Percentiles rank a stretch among this genome's conserved stretches.
Evolutionary conservation across 2,797 vertebrate species (phyloP).

Genomic region (Monodelphis domestica): DNA sequence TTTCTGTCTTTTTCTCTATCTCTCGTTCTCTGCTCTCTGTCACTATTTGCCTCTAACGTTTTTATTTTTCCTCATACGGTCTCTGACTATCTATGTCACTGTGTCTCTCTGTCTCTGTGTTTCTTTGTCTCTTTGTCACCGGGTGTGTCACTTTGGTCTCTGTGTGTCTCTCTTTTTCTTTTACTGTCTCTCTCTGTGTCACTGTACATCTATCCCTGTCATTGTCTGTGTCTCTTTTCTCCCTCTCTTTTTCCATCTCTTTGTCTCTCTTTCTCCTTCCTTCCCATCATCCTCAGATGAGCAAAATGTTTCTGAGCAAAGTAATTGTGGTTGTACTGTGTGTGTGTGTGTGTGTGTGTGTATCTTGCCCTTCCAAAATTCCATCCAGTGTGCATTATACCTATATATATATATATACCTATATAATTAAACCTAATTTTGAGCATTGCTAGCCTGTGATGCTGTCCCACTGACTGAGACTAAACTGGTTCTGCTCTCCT

Average conservation of each 20-base stretch:
- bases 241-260: not conserved
- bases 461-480: rapidly evolving
- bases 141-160: not conserved
- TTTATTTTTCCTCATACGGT: not conserved
- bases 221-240: not conserved
- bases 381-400: not conserved
- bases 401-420: not conserved
- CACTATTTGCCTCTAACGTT: not conserved
- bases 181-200: not conserved
- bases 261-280: not conserved
- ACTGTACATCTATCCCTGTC: not conserved
- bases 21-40: not conserved
- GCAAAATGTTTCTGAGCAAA: conserved; percentile 19
- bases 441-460: not conserved
- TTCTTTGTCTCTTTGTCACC: no score
- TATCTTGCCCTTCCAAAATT: not conserved
- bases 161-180: not conserved
- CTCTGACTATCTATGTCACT: no score
- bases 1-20: not conserved
- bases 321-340: not conserved
- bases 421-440: not conserved
- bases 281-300: not conserved
- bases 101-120: not conserved
- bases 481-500: rapidly evolving
- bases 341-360: not conserved